phyloP scores from a whole-genome alignment of 2,888 invertebrate species.

The Amblyjoppa proteus region DNA sequence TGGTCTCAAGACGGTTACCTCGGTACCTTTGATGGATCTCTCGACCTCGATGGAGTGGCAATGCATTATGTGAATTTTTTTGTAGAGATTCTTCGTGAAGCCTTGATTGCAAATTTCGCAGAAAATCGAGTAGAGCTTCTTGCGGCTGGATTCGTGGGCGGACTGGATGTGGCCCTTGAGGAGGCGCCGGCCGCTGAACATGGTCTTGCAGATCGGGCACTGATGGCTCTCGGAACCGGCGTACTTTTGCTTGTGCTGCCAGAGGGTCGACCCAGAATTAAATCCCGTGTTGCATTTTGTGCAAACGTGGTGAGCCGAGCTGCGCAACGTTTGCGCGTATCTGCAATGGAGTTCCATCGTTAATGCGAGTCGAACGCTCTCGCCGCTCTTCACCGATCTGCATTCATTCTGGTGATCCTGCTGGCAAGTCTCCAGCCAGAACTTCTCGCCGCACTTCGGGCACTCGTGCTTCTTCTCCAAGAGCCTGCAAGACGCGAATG shows the following conservation, averaged over 20 bases:
- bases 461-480: constrained; percentile 34
- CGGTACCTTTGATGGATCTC: background rate
- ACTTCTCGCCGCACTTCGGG: constrained; percentile 36
- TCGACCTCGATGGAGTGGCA: constrained; percentile 60
- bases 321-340: background rate
- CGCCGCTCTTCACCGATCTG: background rate
- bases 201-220: constrained; percentile 45
- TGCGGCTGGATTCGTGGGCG: constrained; percentile 62
- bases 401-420: constrained; percentile 36
- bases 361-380: no score
- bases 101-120: constrained; percentile 77
- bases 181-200: constrained; percentile 66
- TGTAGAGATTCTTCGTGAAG: constrained; percentile 65
- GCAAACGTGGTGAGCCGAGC: background rate
- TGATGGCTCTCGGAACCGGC: background rate
- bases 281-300: background rate
- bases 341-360: background rate
- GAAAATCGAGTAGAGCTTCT: constrained; percentile 36
- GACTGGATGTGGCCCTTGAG: constrained; percentile 67
- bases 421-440: constrained; percentile 50
- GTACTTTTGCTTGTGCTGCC: constrained; percentile 3
- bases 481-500: constrained; percentile 16
- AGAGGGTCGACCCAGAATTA: background rate
- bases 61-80: constrained; percentile 73
- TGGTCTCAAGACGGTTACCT: background rate